Evolutionary conservation across 2,113 vertebrate genomes (phyloP).

Genomic region (Ifrita kowaldi): DNA sequence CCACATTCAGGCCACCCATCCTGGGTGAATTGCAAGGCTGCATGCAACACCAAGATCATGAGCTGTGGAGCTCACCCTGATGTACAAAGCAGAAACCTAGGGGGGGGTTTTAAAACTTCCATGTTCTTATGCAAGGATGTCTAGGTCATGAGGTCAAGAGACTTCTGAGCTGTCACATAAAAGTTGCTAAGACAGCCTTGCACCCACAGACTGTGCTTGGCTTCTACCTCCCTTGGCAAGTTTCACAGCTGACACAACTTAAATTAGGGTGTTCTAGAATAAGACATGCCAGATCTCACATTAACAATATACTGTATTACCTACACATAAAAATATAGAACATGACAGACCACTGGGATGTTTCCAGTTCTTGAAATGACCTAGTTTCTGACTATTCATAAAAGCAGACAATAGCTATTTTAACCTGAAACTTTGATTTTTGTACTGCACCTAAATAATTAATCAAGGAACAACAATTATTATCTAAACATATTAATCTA

Average conservation of each 20-base stretch:
- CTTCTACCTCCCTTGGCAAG: not conserved
- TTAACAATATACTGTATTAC: not conserved
- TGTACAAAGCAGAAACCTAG: not conserved
- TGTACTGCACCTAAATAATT: not conserved
- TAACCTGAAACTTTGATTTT: not conserved
- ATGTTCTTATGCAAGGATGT: not conserved
- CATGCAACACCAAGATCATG: not conserved
- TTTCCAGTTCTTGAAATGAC: not conserved
- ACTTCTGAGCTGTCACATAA: not conserved
- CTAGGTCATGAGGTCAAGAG: not conserved
- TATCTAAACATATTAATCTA: not conserved
- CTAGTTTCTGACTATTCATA: not conserved
- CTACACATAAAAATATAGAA: not conserved
- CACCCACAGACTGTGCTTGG: not conserved
- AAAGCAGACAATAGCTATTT: not conserved
- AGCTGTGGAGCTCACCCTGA: accelerated
- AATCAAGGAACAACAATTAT: not conserved
- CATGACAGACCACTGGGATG: not conserved
- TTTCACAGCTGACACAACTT: not conserved
- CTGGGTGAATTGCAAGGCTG: not conserved
- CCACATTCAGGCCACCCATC: accelerated
- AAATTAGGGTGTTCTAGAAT: not conserved
- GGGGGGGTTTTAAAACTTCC: not conserved
- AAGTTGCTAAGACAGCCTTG: not conserved
- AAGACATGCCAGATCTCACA: not conserved